Evolutionary conservation across 2,797 vertebrate species (phyloP).

Genomic region (Peromyscus melanophrys): DNA sequence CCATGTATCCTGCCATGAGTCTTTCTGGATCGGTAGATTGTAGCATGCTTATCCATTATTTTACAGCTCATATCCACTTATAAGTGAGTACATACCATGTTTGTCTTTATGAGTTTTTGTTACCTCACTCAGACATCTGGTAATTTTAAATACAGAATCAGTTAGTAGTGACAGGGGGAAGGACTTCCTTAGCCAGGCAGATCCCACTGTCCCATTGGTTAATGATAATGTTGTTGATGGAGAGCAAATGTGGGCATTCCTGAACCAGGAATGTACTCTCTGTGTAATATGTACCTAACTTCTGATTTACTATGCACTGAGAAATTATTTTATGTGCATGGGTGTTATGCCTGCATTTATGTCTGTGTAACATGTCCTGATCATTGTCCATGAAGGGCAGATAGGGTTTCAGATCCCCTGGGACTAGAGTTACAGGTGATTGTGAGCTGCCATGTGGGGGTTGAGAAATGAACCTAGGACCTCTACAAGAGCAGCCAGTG

Average conservation of each 20-base stretch:
- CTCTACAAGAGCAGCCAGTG: background rate
- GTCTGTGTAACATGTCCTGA: background rate
- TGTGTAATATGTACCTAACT: background rate
- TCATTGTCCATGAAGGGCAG: background rate
- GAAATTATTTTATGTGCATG: no score
- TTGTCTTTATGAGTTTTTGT: background rate
- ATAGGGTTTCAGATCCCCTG: background rate
- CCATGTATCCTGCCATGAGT: no score
- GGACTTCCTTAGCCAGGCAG: background rate
- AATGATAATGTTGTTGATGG: background rate
- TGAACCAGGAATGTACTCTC: no score
- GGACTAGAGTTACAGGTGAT: background rate
- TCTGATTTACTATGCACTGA: background rate
- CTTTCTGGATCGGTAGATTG: no score
- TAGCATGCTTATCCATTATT: background rate
- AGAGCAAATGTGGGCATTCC: background rate
- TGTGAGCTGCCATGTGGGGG: background rate
- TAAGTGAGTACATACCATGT: background rate
- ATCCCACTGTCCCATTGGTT: no score
- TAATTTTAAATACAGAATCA: background rate
- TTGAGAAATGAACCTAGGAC: background rate
- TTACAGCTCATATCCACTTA: background rate
- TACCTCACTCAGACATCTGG: background rate
- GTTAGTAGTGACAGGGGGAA: background rate
- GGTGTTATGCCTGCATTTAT: background rate